A percentile compares a stretch with the other conserved stretches of the same genome.
Evolutionary conservation across 2,113 vertebrate species (phyloP).

Genomic region (Vulpes lagopus): DNA sequence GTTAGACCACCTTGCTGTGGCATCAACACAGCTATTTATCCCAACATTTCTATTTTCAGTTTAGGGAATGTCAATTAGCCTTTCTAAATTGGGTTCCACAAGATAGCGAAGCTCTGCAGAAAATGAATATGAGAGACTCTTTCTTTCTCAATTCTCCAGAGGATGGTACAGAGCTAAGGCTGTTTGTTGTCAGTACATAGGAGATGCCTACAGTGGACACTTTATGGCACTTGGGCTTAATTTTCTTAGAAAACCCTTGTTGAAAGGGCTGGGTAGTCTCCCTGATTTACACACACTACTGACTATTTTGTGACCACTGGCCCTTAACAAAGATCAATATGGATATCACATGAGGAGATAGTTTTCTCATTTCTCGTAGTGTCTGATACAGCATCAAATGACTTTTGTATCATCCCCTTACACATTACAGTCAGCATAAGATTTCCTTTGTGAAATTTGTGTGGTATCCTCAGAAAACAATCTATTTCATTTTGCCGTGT

Average conservation of each 20-base stretch:
- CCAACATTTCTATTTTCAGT: background rate
- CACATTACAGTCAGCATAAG: background rate
- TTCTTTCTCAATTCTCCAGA: background rate
- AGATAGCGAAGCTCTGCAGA: background rate
- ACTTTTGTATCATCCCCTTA: background rate
- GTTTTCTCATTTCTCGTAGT: background rate
- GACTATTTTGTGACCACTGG: conserved; percentile 47
- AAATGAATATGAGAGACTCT: background rate
- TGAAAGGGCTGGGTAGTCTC: background rate
- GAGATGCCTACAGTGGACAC: background rate
- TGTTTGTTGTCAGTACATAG: background rate
- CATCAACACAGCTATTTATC: background rate
- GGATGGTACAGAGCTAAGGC: background rate
- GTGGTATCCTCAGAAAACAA: background rate
- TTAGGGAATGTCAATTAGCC: background rate
- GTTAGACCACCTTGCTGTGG: background rate
- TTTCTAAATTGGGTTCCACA: conserved; percentile 20
- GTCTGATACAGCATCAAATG: conserved; percentile 7
- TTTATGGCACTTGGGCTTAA: background rate
- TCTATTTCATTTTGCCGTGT: conserved; percentile 62
- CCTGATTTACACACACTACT: conserved; percentile 32
- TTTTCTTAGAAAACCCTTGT: conserved; percentile 42
- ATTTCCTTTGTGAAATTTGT: conserved; percentile 59
- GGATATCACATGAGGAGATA: background rate
- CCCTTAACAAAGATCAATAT: conserved; percentile 45